Percentiles rank a stretch among this genome's conserved stretches.
phyloP scores from a whole-genome alignment of 2,888 invertebrate species.

The Philaethria dido region DNA sequence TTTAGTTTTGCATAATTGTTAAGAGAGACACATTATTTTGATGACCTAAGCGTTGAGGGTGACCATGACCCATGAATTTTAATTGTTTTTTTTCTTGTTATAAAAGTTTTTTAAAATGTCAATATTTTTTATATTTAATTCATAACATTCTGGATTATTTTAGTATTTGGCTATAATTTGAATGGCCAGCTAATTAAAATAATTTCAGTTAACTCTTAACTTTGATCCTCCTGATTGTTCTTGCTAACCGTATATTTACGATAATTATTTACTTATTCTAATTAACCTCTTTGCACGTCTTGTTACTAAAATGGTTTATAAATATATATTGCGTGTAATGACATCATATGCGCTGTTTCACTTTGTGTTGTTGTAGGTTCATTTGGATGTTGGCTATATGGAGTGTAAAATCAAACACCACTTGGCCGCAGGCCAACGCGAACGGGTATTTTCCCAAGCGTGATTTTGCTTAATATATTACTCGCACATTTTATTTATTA shows the following conservation, averaged over 20 bases:
- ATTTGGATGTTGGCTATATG: conserved; percentile 19
- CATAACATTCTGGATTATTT: too few species aligned
- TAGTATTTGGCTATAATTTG: too few species aligned
- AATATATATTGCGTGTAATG: not conserved
- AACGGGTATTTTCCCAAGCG: conserved; percentile 25
- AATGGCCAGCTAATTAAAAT: too few species aligned
- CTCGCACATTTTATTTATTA: not conserved
- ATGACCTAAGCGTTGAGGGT: not conserved
- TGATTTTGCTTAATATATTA: conserved; percentile 27
- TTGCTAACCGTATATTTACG: too few species aligned
- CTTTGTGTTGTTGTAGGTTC: conserved; percentile 13
- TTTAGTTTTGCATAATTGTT: not conserved
- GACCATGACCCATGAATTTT: not conserved
- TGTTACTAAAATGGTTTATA: not conserved
- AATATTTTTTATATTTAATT: too few species aligned
- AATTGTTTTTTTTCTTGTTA: not conserved
- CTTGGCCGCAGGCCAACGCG: conserved; percentile 33
- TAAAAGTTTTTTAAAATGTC: not conserved
- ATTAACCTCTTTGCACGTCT: not conserved
- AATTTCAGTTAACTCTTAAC: too few species aligned
- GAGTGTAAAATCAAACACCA: conserved; percentile 27
- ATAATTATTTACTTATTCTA: too few species aligned
- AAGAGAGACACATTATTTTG: not conserved
- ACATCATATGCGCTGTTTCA: conserved; percentile 12
- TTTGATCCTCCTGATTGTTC: too few species aligned